A percentile compares a stretch with the other conserved stretches of the same genome.
Evolutionary conservation across 2,797 vertebrate genomes (phyloP).

Genomic region (Steatocranus sp.): DNA sequence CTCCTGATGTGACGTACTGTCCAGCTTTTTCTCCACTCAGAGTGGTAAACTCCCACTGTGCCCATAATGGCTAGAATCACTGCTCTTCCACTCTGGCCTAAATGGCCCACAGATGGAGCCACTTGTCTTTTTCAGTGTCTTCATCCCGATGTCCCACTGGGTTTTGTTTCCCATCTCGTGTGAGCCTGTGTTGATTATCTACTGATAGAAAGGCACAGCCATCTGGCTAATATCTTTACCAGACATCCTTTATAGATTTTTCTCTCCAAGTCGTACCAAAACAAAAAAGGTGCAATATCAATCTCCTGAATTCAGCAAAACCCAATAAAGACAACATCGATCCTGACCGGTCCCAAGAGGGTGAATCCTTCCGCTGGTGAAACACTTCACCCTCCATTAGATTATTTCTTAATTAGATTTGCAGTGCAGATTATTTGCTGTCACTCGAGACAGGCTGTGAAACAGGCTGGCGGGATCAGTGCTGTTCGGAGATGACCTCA

Average conservation of each 20-base stretch:
- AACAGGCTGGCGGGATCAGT: not conserved
- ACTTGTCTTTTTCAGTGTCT: not conserved
- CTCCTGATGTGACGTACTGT: not conserved
- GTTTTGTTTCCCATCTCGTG: not conserved
- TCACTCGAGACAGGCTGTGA: not conserved
- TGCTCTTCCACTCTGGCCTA: not conserved
- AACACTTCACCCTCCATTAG: conserved; percentile 20
- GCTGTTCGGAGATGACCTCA: not conserved
- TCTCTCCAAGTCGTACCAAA: not conserved
- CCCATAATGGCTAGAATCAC: conserved; percentile 4
- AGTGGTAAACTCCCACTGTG: not conserved
- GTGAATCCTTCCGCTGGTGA: not conserved
- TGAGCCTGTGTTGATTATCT: not conserved
- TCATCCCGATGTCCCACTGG: not conserved
- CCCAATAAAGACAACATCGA: not conserved
- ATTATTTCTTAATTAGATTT: conserved; percentile 24
- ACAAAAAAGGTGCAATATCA: not conserved
- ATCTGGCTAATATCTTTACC: not conserved
- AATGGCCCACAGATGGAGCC: not conserved
- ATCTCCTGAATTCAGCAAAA: not conserved
- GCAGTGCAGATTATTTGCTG: not conserved
- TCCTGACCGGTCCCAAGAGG: not conserved
- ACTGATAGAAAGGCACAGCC: not conserved
- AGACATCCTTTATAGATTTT: not conserved
- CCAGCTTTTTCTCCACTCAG: not conserved